A percentile compares a stretch with the other conserved stretches of the same genome.
Conservation (phyloP, 2,888 invertebrate genomes). For the Erpobdella octoculata region DNA sequence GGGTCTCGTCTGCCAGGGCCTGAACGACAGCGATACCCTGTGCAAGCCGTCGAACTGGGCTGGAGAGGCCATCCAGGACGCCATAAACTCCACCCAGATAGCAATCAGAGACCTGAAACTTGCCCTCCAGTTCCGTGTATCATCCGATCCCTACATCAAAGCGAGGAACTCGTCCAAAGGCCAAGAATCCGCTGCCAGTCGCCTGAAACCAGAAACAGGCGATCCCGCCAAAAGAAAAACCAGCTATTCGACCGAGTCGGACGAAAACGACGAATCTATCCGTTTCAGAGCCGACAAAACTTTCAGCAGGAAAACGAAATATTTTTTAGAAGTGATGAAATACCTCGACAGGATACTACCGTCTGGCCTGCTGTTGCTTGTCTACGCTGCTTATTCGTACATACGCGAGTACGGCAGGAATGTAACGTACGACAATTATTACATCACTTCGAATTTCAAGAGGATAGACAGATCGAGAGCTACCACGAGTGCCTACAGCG, state of each 20-base stretch:
- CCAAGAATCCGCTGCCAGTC: background rate
- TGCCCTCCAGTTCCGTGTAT: conserved; percentile 35
- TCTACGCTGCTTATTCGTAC: conserved; percentile 36
- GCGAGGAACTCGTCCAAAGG: conserved; percentile 32
- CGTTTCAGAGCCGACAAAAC: conserved; percentile 30
- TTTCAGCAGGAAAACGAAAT: conserved; percentile 32
- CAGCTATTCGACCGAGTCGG: background rate
- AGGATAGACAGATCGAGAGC: conserved; percentile 38
- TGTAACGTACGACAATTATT: conserved; percentile 44
- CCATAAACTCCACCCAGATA: conserved; percentile 37
- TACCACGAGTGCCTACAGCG: background rate
- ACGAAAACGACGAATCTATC: conserved; percentile 3
- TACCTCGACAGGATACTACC: conserved; percentile 34
- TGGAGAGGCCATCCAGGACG: conserved; percentile 38
- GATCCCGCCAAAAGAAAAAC: background rate
- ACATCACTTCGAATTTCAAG: conserved; percentile 41
- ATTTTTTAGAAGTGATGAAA: conserved; percentile 34
- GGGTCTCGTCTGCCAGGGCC: conserved; percentile 32
- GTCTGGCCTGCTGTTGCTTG: conserved; percentile 33
- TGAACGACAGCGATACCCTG: conserved; percentile 35
- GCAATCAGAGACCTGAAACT: conserved; percentile 35
- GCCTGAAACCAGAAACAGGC: background rate
- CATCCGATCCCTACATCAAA: conserved; percentile 33
- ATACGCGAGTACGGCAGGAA: conserved; percentile 40
- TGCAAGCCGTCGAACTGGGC: conserved; percentile 38